Evolutionary conservation across 2,888 invertebrate genomes (phyloP).

Genomic region (Sycophila texana): DNA sequence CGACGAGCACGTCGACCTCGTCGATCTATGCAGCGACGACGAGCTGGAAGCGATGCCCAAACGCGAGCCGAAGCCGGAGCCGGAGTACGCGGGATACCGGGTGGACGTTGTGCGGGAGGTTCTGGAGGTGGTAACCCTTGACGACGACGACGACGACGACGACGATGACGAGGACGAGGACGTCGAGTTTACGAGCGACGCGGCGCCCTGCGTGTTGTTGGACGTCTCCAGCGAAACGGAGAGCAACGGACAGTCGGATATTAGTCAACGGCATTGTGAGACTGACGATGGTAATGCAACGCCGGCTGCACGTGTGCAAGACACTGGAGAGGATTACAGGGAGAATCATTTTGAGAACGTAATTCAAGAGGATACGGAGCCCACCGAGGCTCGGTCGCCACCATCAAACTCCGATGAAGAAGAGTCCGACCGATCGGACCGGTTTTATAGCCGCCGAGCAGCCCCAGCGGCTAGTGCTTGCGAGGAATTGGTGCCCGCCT

Average conservation of each 20-base stretch:
- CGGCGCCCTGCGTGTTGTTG: background rate
- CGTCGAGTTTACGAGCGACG: background rate
- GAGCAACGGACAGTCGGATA: background rate
- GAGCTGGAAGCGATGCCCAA: background rate
- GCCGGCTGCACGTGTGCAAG: background rate
- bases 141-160: constrained; percentile 24
- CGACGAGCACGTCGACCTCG: background rate
- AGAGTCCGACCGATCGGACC: background rate
- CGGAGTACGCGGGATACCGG: background rate
- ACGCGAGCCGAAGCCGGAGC: background rate
- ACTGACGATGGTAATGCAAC: background rate
- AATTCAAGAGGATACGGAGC: too few relatives aligned
- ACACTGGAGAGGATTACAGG: background rate
- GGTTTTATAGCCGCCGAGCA: background rate
- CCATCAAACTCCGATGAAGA: background rate
- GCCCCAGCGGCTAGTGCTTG: background rate
- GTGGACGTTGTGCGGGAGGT: background rate
- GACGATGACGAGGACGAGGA: constrained; percentile 33
- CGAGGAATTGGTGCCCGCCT: too few relatives aligned
- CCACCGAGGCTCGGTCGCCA: background rate
- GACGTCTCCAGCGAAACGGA: background rate
- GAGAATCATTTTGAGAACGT: too few relatives aligned
- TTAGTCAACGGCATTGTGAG: background rate
- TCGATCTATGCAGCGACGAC: constrained; percentile 36
- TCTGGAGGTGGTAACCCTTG: constrained; percentile 3